Evolutionary conservation across 2,888 invertebrate species (phyloP), one percentile per base, ranked within the genome.

Genomic region (Miltochrista miniata): DNA sequence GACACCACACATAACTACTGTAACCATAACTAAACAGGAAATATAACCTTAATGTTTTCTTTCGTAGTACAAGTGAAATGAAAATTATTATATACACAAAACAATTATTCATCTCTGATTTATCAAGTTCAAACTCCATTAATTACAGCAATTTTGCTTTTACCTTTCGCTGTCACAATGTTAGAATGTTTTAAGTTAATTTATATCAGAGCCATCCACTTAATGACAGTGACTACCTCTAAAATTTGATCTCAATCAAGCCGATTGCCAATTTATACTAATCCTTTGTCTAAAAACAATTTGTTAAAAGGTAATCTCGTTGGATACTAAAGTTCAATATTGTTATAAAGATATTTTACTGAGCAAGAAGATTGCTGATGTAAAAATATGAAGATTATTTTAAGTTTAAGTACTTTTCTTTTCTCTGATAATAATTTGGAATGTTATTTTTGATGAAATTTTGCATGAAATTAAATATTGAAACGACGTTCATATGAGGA

Each of bases 321-420:
- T 7, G 30, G 38, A 51, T 64, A 66, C 68, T 66, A 56, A 66
- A 68, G 65, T 68, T 65, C 65, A 39, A 65, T 24, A 65, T 65
- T 68, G 38, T 51, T 54, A 57, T 65, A 59, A 68, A 65, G 51
- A 52, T 53, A 34, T 24, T 5, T 24, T 24, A 30, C n/a, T 37
- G 12, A 55, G 56, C 56, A 66, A 68, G 61, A 36, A 51, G 59
- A 61, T 59, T 50, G 38, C 52, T 49, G 42, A 57, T 61, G 61
- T 42, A 24, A 4, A 24, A 4, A 24, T 24, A 4, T 24, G 18
- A 24, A 24, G 18, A 24, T 24, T 2, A 24, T 24, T n/a, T n/a
- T n/a, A n/a, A 5, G 18, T 24, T 24, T 5, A 24, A 24, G 18
- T n/a, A n/a, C 18, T 24, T 24, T 24, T 24, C 5, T 24, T 2